phyloP scores from a whole-genome alignment of 2,888 invertebrate genomes.

The Agrotis segetum region DNA sequence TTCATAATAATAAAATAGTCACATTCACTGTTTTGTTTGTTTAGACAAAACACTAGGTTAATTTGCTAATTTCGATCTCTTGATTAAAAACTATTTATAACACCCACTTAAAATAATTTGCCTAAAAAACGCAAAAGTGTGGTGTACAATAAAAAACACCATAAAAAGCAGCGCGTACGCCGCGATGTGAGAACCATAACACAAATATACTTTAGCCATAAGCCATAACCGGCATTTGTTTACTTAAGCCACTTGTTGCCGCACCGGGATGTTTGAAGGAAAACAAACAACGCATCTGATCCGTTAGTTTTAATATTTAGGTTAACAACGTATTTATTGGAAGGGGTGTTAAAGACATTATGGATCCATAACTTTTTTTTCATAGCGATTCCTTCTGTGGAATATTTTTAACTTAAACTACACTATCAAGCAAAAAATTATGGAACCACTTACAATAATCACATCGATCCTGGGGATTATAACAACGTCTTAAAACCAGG shows the following conservation, averaged over 20 bases:
- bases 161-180: background rate
- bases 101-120: background rate
- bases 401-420: background rate
- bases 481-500: too few relatives aligned
- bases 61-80: too few relatives aligned
- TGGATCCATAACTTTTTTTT: conserved; percentile 5
- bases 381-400: background rate
- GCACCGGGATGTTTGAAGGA: conserved; percentile 71
- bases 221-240: conserved; percentile 73
- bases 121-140: background rate
- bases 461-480: too few relatives aligned
- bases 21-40: too few relatives aligned
- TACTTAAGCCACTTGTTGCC: conserved; percentile 81
- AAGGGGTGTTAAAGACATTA: conserved; percentile 24
- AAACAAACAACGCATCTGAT: conserved; percentile 79
- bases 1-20: too few relatives aligned
- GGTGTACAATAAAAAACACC: too few relatives aligned
- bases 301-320: conserved; percentile 70
- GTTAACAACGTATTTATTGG: conserved; percentile 32
- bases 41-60: too few relatives aligned
- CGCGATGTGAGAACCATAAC: conserved; percentile 49
- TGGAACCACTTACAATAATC: too few relatives aligned
- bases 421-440: too few relatives aligned
- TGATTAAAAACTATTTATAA: background rate
- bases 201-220: conserved; percentile 75